Evolutionary conservation across 2,888 invertebrate species (phyloP), one percentile per base, ranked within the genome.

Genomic region (Oasisia sp.): DNA sequence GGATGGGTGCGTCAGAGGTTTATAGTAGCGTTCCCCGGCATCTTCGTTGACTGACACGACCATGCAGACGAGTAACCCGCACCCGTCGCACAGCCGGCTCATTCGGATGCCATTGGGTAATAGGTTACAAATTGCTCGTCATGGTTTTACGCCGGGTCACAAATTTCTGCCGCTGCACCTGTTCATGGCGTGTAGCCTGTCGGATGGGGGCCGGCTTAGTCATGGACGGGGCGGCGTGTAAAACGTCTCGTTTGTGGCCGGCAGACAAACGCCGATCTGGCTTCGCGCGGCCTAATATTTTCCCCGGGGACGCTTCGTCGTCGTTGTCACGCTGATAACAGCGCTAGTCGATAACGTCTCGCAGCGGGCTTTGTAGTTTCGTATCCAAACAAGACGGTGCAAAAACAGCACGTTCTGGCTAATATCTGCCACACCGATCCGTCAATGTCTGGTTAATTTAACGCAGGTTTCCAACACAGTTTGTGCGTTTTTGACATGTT

Each of bases 61-160:
- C 74, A 74, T 74, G 74, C 74, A 74, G 74, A 14, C 74, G 4
- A n/a, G n/a, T 27, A 74, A 74, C 74, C 74, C 14, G 74, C 74
- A 74, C 74, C 74, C 74, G 74, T 9, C 74, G 74, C 7, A n/a
- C 74, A 27, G 74, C 74, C 27, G 74, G 27, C 74, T 74, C 74
- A 74, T 27, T 27, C 5, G 74, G 74, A 74, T 74, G 27, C 74
- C 27, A n/a, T 74, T 27, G 74, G 27, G 74, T 74, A 74, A 74
- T 74, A 74, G 74, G 74, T 74, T 74, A 74, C 74, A 74, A 74
- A 74, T 74, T 74, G 74, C 74, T 74, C 74, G 74, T 74, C 74
- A 74, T 74, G 74, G 74, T 74, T 74, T 74, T 74, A 74, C 74
- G 74, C 74, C 74, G 74, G 74, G 74, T 74, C 74, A 74, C 74